Percentiles rank a stretch among this genome's conserved stretches.
Conservation (phyloP, 1,140 invertebrate genomes). For the Drosophila insularis region DNA sequence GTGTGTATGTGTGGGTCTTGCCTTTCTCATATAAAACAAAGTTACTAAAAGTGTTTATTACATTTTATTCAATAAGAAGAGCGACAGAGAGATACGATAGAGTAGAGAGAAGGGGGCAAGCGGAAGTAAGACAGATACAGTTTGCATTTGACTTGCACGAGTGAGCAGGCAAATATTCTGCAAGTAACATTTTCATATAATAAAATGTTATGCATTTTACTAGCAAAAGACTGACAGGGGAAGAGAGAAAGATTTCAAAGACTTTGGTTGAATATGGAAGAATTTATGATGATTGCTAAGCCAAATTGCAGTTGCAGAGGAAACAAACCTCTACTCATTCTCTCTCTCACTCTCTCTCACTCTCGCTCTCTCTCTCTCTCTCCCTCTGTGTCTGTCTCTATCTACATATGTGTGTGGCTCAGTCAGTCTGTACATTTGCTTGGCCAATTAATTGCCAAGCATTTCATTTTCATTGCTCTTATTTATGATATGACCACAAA, state of each 20-base stretch:
- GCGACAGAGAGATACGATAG: background rate
- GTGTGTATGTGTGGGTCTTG: constrained; percentile 6
- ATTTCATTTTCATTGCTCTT: constrained; percentile 71
- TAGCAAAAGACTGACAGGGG: background rate
- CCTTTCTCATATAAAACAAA: constrained; percentile 64
- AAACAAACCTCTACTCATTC: background rate
- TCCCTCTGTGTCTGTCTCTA: background rate
- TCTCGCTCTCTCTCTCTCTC: background rate
- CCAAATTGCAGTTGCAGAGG: background rate
- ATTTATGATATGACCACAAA: constrained; percentile 73
- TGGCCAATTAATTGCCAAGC: constrained; percentile 68
- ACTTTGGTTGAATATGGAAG: constrained; percentile 17
- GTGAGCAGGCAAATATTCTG: constrained; percentile 43
- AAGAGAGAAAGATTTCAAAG: background rate
- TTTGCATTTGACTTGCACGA: constrained; percentile 36
- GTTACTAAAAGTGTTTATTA: constrained; percentile 80
- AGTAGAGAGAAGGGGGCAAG: background rate
- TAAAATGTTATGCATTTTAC: constrained; percentile 67
- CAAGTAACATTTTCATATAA: constrained; percentile 72
- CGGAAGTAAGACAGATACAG: constrained; percentile 16
- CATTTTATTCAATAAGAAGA: constrained; percentile 74
- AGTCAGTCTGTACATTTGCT: constrained; percentile 31
- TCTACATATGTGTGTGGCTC: constrained; percentile 7
- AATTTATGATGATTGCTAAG: constrained; percentile 74
- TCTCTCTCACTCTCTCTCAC: background rate